Evolutionary conservation across 2,888 invertebrate genomes (phyloP).

Genomic region (Spodoptera picta): DNA sequence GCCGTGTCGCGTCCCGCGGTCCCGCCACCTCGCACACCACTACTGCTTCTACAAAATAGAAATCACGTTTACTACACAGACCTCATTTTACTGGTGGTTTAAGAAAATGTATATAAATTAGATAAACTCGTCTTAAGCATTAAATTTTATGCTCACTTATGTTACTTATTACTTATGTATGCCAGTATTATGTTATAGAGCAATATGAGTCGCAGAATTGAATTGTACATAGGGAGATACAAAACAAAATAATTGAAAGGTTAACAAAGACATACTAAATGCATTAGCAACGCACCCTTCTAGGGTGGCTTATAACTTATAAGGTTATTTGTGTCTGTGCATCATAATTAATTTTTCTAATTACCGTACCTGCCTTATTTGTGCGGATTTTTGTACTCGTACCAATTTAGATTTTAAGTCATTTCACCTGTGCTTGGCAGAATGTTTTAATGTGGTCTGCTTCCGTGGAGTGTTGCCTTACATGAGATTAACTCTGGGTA

Average conservation of each 20-base stretch:
- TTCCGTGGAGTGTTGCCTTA: constrained; percentile 81
- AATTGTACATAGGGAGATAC: constrained; percentile 21
- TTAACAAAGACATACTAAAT: constrained; percentile 73
- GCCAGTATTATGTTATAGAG: constrained; percentile 42
- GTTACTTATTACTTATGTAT: not conserved
- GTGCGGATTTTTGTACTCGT: constrained; percentile 8
- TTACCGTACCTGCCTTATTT: not conserved
- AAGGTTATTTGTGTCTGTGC: constrained; percentile 30
- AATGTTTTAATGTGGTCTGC: constrained; percentile 78
- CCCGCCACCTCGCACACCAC: constrained; percentile 75
- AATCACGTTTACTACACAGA: constrained; percentile 81
- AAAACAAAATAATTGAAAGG: constrained; percentile 56
- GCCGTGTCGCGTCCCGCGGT: constrained; percentile 58
- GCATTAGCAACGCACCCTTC: constrained; percentile 77
- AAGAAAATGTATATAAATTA: constrained; percentile 38
- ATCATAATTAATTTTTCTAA: constrained; percentile 28
- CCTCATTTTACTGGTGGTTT: constrained; percentile 70
- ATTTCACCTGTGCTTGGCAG: constrained; percentile 70
- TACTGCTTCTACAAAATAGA: constrained; percentile 81
- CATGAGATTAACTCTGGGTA: constrained; percentile 86
- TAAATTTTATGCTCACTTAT: constrained; percentile 34
- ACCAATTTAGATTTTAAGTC: constrained; percentile 57
- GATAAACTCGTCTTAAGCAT: constrained; percentile 36
- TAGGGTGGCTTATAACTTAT: constrained; percentile 62
- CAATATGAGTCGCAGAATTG: constrained; percentile 49